Evolutionary conservation across 2,113 vertebrate genomes (phyloP).

Genomic region (Heteronetta atricapilla): DNA sequence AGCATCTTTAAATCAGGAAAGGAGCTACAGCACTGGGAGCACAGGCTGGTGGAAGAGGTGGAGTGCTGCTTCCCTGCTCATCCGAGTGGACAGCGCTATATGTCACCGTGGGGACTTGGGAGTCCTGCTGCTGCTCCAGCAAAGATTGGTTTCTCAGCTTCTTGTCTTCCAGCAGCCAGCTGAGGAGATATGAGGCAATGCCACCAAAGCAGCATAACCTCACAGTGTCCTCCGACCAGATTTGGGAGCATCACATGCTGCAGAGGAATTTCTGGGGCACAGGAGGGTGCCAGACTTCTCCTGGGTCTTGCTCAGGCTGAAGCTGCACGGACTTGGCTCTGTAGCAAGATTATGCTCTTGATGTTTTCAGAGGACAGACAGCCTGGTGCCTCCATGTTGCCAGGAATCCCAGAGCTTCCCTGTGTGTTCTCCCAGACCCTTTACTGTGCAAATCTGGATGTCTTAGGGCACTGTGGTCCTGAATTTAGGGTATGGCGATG

Average conservation of each 20-base stretch:
- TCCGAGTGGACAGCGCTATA: no score
- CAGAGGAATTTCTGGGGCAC: neutral
- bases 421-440: neutral
- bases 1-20: neutral
- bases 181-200: neutral
- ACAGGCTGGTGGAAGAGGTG: neutral
- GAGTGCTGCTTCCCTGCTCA: neutral
- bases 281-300: neutral
- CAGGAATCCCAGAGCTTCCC: neutral
- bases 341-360: neutral
- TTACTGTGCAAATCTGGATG: neutral
- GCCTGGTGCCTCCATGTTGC: neutral
- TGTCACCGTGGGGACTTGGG: neutral
- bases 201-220: neutral
- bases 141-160: neutral
- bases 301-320: neutral
- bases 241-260: neutral
- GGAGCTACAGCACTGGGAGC: neutral
- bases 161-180: neutral
- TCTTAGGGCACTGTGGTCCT: neutral
- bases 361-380: neutral
- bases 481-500: neutral
- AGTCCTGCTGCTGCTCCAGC: neutral
- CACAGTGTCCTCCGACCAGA: fast-evolving
- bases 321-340: neutral